Evolutionary conservation across 2,888 invertebrate species (phyloP), one percentile per base, ranked within the genome.

Genomic region (Trichacis sp.): DNA sequence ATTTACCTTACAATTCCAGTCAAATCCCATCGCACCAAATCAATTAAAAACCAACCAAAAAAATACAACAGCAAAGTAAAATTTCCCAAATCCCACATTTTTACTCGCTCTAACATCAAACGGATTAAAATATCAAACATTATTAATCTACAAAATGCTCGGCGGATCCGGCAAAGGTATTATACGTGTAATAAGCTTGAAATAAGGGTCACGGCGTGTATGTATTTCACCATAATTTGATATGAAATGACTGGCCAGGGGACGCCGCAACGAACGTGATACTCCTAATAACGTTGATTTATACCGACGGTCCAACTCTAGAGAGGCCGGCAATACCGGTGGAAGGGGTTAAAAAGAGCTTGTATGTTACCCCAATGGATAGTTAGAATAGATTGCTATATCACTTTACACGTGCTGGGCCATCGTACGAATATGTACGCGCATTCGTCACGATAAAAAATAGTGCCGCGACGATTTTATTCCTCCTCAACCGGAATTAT

Each of bases 231-330:
- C 74, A 81, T 81, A 83, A 81, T 82, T 82, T 81, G 81, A 80
- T 82, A 79, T 77, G 75, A 79, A 82, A 83, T 81, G 78, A 80
- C 79, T 77, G 69, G 78, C 66, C 69, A 77, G 71, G 72, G 76
- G 70, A 67, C 68, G 60, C 68, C 73, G 68, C 65, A 69, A 72
- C 74, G 80, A 81, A 83, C 79, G 81, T 73, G 83, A 83, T 74
- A 78, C 83, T 78, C 76, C 75, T 81, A 82, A 83, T 82, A 83
- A 83, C 81, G 77, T 79, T 83, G 83, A 83, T 83, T 83, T 83
- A 83, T 83, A 79, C 69, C 73, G 69, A 73, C 74, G 77, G 76
- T 74, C 77, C 74, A 73, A 73, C 74, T 72, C 70, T 72, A 70
- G 73, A 74, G 77, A 74, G 75, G 61, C 63, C 69, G 60, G 67